Base-by-base conservation (phyloP, 2,113 vertebrate species). In the Passer domesticus region DNA sequence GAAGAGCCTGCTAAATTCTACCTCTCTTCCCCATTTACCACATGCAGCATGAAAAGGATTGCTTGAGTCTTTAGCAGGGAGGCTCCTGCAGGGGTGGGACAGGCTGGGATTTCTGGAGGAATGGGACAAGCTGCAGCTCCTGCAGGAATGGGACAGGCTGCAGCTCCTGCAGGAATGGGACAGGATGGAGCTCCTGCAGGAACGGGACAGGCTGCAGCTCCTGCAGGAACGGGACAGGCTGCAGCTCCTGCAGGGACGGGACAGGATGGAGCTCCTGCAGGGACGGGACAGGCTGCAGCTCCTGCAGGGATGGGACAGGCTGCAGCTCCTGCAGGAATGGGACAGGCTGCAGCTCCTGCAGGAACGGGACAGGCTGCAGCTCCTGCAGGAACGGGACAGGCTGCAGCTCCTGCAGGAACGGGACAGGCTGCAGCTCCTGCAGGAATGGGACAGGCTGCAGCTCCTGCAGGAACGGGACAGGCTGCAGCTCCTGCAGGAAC, bases 61-160 rank as follows among this genome's bases (percentile, higher is more conserved):
- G 0, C 59, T 77, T 1, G 0, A 50, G 91, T 43, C 63, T 50
- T 66, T 50, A 41, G 6, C 0, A 33, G 79, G 49, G 31, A 75
- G 7, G 23, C 5, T 33, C 9, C 58, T 22, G 24, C 69, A 52
- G 59, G 89, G 87, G 62, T 3, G 0, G n/a, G 52, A 79, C 24
- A 53, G 39, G 11, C 2, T 13, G 6, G 3, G 7, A 31, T 24
- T 2, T 37, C 75, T 22, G 47, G 13, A 30, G n/a, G n/a, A 62
- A 39, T 43, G 43, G 43, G 27, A 28, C 15, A 28, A 27, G 52
- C 28, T 53, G 52, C 6, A 5, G 28, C 52, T 31, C 28, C 52
- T 31, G 28, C 28, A 31, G 28, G 52, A 55, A 52, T 2, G 28
- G 52, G 52, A 30, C 28, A 53, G 52, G 49, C 24, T 50, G 49